Conservation (phyloP, 2,797 vertebrate genomes). For the Pantherophis vulpinus region DNA sequence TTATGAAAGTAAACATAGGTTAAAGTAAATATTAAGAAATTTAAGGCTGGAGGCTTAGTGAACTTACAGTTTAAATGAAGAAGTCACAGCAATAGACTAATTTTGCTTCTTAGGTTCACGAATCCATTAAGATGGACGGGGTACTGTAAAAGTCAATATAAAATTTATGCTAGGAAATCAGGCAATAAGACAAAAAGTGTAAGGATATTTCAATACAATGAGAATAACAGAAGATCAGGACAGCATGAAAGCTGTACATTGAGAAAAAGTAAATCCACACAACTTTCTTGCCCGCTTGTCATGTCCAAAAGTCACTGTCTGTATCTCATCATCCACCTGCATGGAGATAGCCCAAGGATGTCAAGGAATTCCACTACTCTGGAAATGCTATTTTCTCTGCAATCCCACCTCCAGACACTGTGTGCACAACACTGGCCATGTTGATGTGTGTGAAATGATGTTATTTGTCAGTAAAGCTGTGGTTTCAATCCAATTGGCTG, state of each 20-base stretch:
- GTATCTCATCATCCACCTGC: neutral
- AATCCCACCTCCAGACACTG: neutral
- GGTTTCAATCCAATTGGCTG: neutral
- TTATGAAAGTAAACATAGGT: neutral
- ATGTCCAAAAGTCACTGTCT: neutral
- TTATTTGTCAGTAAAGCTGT: neutral
- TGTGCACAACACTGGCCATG: neutral
- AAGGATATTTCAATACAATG: neutral
- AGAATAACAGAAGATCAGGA: neutral
- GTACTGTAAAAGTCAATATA: neutral
- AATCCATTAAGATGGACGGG: neutral
- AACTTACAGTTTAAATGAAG: neutral
- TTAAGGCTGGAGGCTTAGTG: neutral
- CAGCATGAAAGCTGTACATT: neutral
- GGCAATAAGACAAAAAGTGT: neutral
- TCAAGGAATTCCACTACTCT: neutral
- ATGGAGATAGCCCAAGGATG: neutral
- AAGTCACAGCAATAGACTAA: neutral
- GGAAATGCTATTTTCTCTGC: neutral
- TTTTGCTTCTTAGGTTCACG: neutral
- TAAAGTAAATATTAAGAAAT: neutral
- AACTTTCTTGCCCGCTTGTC: neutral
- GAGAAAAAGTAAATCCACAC: neutral
- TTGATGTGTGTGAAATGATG: neutral
- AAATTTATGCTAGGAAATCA: neutral